Evolutionary conservation across 1,140 invertebrate species (phyloP), one percentile per base, ranked within the genome.

Genomic region (Lysiphlebus fabarum): DNA sequence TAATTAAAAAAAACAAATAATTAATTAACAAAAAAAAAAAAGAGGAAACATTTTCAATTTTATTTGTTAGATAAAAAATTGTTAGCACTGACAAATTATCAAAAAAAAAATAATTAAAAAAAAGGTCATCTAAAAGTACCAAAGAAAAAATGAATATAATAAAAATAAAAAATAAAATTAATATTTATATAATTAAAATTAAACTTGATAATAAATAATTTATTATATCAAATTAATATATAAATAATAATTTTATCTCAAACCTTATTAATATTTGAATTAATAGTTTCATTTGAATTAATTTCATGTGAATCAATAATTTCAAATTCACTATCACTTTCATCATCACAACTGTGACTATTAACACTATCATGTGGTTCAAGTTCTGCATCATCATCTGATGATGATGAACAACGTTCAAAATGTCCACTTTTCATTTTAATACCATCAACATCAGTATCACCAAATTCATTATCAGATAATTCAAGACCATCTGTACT

Each of bases 321-420:
- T 59, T 79, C 78, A 36, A 79, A 80, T 42, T 80, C 78, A 58
- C 73, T 76, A 40, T 76, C 70, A 44, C 73, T 77, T 37, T 77
- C 74, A 9, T 78, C 74, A 60, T 26, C 17, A 26, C 17, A 26
- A 26, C 71, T 75, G 43, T 66, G 51, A 44, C 66, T 67, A 7
- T 26, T 26, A 26, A 26, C 17, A 26, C 17, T 26, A 4, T 53
- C 47, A 44, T 56, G 45, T 42, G 65, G 64, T 45, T 69, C 64
- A 48, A 79, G 61, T 53, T 75, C 69, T 1, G 62, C 70, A 12
- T 77, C 75, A 36, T 74, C 72, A 7, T 77, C 76, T 6, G 69
- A 66, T 8, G 72, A 76, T 11, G 75, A 77, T 6, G 74, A 77
- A 7, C 70, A 67, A 44, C 70, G 69, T 38, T 77, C 70, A 48